A percentile compares a stretch with the other conserved stretches of the same genome.
These are phyloP conservation scores for Hoplodrina blanda DNA, from an alignment of 2,888 invertebrate species.

Conservation along the genomic window DNA sequence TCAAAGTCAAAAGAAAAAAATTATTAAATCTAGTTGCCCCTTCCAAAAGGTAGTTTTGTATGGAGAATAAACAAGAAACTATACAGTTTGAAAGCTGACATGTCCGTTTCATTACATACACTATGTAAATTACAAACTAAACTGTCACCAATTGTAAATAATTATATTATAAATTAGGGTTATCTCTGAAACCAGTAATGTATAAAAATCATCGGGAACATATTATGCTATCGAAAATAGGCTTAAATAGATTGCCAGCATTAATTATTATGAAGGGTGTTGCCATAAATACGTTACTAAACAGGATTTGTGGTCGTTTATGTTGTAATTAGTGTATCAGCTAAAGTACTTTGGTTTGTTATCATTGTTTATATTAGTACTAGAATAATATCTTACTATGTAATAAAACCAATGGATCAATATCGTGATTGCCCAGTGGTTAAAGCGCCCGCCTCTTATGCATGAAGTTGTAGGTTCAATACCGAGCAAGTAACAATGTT, in stretches of 20 bases:
- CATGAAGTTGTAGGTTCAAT: too few relatives aligned
- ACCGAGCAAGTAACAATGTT: too few relatives aligned
- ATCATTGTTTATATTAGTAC: slow-evolving; percentile 1
- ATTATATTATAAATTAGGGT: slow-evolving; percentile 26
- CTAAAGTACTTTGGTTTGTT: slow-evolving; percentile 5
- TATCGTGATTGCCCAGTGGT: too few relatives aligned
- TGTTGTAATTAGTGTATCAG: slow-evolving; percentile 27
- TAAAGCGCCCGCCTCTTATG: too few relatives aligned
- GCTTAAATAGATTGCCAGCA: slow-evolving; percentile 40
- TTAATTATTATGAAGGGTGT: slow-evolving; percentile 41
- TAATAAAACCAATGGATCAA: too few relatives aligned
- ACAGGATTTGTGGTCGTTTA: slow-evolving; percentile 34
- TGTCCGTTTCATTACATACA: background rate
- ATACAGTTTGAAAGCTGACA: too few relatives aligned
- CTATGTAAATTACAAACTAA: background rate
- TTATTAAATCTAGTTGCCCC: too few relatives aligned
- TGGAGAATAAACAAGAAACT: too few relatives aligned
- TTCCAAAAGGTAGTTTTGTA: too few relatives aligned
- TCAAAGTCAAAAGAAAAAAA: too few relatives aligned
- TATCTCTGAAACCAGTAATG: slow-evolving; percentile 23
- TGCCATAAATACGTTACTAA: slow-evolving; percentile 43
- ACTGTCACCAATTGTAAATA: slow-evolving; percentile 35
- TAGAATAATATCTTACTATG: too few relatives aligned
- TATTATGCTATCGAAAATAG: slow-evolving; percentile 53
- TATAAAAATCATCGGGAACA: slow-evolving; percentile 42